Percentiles rank a stretch among this genome's conserved stretches.
Evolutionary conservation across 2,113 vertebrate genomes (phyloP).

Genomic region (Cyanistes caeruleus): DNA sequence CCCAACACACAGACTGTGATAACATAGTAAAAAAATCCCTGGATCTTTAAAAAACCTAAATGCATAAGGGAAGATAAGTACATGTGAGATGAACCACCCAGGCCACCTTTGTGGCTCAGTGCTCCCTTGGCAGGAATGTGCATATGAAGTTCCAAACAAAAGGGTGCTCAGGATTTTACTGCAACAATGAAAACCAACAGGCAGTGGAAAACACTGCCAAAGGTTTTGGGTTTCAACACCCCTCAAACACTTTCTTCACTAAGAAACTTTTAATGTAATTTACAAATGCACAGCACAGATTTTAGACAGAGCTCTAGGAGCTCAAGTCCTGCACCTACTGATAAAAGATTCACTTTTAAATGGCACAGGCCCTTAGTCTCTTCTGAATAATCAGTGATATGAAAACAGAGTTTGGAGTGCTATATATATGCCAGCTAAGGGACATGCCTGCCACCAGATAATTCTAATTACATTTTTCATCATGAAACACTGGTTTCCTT

Average conservation of each 20-base stretch:
- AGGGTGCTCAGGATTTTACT: neutral
- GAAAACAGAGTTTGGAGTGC: neutral
- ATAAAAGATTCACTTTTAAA: neutral
- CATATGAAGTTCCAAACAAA: neutral
- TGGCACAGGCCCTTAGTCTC: neutral
- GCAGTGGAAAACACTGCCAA: neutral
- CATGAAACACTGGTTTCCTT: slow-evolving; percentile 4
- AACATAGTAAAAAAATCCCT: accelerated
- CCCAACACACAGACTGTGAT: neutral
- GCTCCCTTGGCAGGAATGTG: neutral
- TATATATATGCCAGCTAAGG: neutral
- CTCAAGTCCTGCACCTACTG: neutral
- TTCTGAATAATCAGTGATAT: accelerated
- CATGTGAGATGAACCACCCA: accelerated
- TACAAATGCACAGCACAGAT: neutral
- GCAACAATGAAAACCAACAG: neutral
- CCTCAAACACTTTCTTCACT: neutral
- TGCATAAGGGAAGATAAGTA: neutral
- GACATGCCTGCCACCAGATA: accelerated
- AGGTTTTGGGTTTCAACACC: neutral
- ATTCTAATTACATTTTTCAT: neutral
- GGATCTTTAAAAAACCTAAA: neutral
- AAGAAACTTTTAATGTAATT: neutral
- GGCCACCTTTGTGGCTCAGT: neutral
- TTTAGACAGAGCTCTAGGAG: neutral